Evolutionary conservation across 2,888 invertebrate genomes (phyloP), one percentile per base, ranked within the genome.

Genomic region (Mythimna impura): DNA sequence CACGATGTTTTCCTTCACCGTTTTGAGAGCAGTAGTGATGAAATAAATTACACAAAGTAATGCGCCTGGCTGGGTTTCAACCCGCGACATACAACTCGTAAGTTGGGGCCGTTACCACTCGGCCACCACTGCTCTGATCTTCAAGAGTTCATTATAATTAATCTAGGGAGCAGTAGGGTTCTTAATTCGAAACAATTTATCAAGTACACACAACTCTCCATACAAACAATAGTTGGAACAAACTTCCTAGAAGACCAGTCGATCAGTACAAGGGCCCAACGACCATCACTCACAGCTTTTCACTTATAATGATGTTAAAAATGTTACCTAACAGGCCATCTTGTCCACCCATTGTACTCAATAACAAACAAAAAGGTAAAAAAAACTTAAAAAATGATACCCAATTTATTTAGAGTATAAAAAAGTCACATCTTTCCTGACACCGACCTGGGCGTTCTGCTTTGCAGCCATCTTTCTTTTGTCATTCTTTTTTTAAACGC

Each of bases 231-330:
- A 62, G 72, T 77, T 64, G 30, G 57, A 58, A 63, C 62, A 40
- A 68, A 68, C 55, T 87, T 86, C 87, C 52, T 63, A 61, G 87
- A 86, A 87, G 64, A 43, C 47, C 65, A 67, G 57, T 65, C 72
- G 72, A 52, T 76, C 80, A 77, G 80, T 79, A 77, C 78, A 63
- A 78, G 73, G 80, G 75, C 20, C 58, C 84, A 75, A 71, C 78
- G 86, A 92, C 90, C 93, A 96, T 96, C 95, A 94, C 90, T 96
- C 95, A 95, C 89, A 82, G 90, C 92, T 93, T 94, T 94, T 94
- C 94, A 95, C 92, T 95, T 96, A 96, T 96, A 96, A 96, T 96
- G 96, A 96, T 96, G 95, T 96, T 95, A 94, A 94, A 95, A 95
- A 47, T 92, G 94, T 95, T 93, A 93, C 95, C 91, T 94, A 95